Base-by-base conservation (phyloP, 1,140 invertebrate species). In the Conus betulinus region DNA sequence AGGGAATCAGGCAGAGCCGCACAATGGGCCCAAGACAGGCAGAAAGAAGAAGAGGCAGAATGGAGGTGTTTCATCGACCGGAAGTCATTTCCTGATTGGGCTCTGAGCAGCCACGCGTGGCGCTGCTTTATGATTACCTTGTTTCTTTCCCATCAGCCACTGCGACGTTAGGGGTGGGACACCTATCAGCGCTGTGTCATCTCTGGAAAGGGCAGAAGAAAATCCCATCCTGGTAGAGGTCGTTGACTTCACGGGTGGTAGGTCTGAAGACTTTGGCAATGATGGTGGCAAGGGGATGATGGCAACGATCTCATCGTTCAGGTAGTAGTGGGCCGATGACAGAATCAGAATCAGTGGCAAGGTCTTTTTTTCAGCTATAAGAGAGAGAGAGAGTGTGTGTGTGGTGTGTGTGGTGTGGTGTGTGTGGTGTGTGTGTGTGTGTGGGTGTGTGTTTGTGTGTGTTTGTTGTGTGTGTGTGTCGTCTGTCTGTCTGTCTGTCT, bases 21-120 rank as follows among this genome's bases (percentile, higher is more conserved):
- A n/a, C 53, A 85, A 85, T 85, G n/a, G 57, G 15, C 84, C 25
- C n/a, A n/a, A 60, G 84, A 85, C 84, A 85, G 63, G 84, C 84
- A 85, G 84, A n/a, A n/a, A n/a, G n/a, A n/a, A n/a, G n/a, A 85
- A 85, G 63, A 60, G 27, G 63, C 27, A 52, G 63, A 74, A 74
- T 15, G 60, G 20, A 39, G 60, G 84, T 71, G 84, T 85, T 74
- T 85, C 84, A 85, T 85, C 57, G 84, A 74, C 60, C 63, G 84
- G 60, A 74, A 85, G 84, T 17, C 63, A 74, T n/a, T 85, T 39
- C 74, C n/a, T n/a, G 63, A 85, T 85, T 85, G n/a, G 63, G 84
- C 63, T 85, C 74, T 85, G 84, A 52, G 84, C 84, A 74, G n/a
- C 63, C 27, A 87, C 51, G 85, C 85, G 53, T 67, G 74, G 25